Evolutionary conservation across 2,888 invertebrate genomes (phyloP), one percentile per base, ranked within the genome.

Genomic region (Xylota sylvarum): DNA sequence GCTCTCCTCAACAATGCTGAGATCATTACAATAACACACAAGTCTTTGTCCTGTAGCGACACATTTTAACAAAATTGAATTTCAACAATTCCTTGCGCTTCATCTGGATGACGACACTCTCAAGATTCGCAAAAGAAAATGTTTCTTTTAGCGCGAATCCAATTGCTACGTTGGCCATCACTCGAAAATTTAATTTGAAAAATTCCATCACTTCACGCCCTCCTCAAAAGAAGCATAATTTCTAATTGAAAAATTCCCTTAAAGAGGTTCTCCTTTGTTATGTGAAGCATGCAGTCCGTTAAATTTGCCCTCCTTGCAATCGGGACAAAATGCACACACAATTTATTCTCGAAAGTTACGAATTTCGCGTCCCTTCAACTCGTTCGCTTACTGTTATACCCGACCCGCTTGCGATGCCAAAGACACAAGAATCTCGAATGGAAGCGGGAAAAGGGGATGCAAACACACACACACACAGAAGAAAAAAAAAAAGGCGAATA

Each of bases 191-290:
- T 48, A 46, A 58, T 58, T 76, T 76, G 10, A 12, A n/a, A 76
- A 76, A 77, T 67, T 62, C 48, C 46, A 58, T 30, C 56, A 58
- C 56, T 76, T 55, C 30, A 35, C 30, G 58, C 74, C 17, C n/a
- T 35, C 30, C n/a, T n/a, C 62, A 37, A 27, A 48, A 30, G n/a
- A 14, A 43, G 46, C 30, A 55, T 73, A 79, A 69, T 73, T 73
- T 50, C 58, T 67, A 79, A 79, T 84, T 79, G 83, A 73, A 74
- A 73, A 73, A 62, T 79, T 84, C 55, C 32, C 43, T 79, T 48
- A 69, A 79, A 84, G 55, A 62, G 30, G 17, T 48, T 37, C 14
- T 52, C 65, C 23, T 46, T 73, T 79, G 62, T 79, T 78, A 55
- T 72, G 58, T 58, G 43, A 17, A 72, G 65, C 52, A 14, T 67